phyloP scores from a whole-genome alignment of 1,140 invertebrate genomes.

The Ceratosolen fusciceps region DNA sequence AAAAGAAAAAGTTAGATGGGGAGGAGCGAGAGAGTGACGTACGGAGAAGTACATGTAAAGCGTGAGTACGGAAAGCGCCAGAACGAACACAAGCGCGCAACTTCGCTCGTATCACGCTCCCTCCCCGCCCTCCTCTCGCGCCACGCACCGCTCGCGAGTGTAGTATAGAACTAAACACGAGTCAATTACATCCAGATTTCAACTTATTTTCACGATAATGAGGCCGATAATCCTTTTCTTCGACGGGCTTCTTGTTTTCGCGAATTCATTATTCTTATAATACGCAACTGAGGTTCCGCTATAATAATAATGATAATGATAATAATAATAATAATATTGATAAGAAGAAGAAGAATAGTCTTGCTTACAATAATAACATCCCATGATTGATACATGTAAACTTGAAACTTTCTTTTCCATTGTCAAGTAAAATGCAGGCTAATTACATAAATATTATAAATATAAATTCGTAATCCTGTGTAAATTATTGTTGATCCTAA shows the following conservation, averaged over 20 bases:
- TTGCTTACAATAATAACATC: too few relatives aligned
- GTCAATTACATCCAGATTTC: conserved; percentile 39
- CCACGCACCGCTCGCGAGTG: not conserved
- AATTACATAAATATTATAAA: too few relatives aligned
- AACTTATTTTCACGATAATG: conserved; percentile 30
- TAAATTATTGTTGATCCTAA: too few relatives aligned
- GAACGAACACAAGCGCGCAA: not conserved
- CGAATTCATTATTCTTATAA: not conserved
- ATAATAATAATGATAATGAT: too few relatives aligned
- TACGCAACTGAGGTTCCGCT: too few relatives aligned
- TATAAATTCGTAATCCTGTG: too few relatives aligned
- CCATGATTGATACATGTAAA: too few relatives aligned
- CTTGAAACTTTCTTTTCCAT: too few relatives aligned
- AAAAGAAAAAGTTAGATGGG: not conserved
- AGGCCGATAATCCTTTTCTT: not conserved
- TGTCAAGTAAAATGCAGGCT: too few relatives aligned
- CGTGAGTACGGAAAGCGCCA: conserved; percentile 1
- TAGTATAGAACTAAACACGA: not conserved
- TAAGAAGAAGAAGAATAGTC: too few relatives aligned
- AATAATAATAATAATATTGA: too few relatives aligned
- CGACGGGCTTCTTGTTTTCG: not conserved
- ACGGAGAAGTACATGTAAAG: conserved; percentile 6
- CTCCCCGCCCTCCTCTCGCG: too few relatives aligned
- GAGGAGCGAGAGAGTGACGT: not conserved
- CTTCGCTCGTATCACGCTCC: not conserved